Conservation (phyloP, 2,888 invertebrate species). For the Nycteola revayana region DNA sequence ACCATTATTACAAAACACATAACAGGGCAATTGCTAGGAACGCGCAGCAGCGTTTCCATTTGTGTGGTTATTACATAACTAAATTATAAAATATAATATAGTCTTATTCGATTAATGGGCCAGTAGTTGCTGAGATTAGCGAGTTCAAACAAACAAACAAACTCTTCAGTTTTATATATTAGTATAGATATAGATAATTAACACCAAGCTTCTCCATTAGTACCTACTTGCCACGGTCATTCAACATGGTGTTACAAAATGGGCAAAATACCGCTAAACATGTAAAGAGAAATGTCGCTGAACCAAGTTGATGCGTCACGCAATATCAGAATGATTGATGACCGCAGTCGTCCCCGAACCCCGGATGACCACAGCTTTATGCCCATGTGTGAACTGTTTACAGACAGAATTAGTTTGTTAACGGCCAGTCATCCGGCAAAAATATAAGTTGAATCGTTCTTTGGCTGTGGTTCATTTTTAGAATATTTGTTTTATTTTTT, state of each 20-base stretch:
- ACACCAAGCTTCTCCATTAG: slow-evolving; percentile 4
- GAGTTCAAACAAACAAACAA: too few relatives aligned
- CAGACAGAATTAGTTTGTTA: slow-evolving; percentile 30
- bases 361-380: slow-evolving; percentile 41
- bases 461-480: too few relatives aligned
- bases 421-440: slow-evolving; percentile 27
- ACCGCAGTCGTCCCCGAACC: slow-evolving; percentile 36
- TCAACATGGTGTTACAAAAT: slow-evolving; percentile 8
- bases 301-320: slow-evolving; percentile 64
- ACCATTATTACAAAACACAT: too few relatives aligned
- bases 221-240: slow-evolving; percentile 2
- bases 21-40: too few relatives aligned
- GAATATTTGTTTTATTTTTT: too few relatives aligned
- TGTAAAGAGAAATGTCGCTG: slow-evolving; percentile 53
- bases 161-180: too few relatives aligned
- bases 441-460: slow-evolving; percentile 25
- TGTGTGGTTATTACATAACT: too few relatives aligned
- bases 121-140: too few relatives aligned
- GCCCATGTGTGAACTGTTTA: slow-evolving; percentile 31
- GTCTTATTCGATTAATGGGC: too few relatives aligned
- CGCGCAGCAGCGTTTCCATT: too few relatives aligned
- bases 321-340: slow-evolving; percentile 73
- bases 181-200: slow-evolving; percentile 14
- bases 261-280: slow-evolving; percentile 32
- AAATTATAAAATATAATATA: too few relatives aligned